phyloP scores from a whole-genome alignment of 2,113 vertebrate genomes.

The Cottus gobio region DNA sequence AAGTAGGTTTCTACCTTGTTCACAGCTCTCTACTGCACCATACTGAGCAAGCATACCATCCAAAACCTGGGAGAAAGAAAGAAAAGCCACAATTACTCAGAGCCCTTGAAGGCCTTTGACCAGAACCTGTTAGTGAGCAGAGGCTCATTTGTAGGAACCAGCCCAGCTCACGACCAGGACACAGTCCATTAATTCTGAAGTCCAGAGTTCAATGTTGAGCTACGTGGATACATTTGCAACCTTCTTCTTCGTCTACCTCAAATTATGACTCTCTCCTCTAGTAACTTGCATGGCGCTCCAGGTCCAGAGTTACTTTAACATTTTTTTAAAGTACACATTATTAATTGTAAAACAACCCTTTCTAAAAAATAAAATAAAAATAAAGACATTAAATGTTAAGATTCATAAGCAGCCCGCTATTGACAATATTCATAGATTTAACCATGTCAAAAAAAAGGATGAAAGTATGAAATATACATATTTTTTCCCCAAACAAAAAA shows the following conservation, averaged over 20 bases:
- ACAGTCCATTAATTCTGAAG: constrained; percentile 39
- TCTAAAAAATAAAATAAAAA: background rate
- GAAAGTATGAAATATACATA: background rate
- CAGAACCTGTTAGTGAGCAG: constrained; percentile 34
- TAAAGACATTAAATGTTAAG: background rate
- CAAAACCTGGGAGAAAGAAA: constrained; percentile 64
- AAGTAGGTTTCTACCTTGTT: constrained; percentile 71
- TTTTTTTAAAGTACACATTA: background rate
- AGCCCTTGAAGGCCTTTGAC: constrained; percentile 27
- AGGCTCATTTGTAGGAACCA: constrained; percentile 43
- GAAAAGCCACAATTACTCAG: constrained; percentile 21
- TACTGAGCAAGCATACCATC: constrained; percentile 78
- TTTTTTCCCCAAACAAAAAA: background rate
- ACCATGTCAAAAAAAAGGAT: background rate
- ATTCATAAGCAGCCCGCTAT: background rate
- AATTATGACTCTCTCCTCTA: constrained; percentile 21
- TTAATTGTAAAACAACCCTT: background rate
- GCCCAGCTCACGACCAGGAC: constrained; percentile 32
- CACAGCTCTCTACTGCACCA: constrained; percentile 79
- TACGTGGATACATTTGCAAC: constrained; percentile 36
- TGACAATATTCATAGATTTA: background rate
- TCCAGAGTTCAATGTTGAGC: constrained; percentile 38
- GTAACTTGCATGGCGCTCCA: background rate
- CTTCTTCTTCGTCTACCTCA: constrained; percentile 28
- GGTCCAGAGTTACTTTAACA: background rate